Evolutionary conservation across 2,113 vertebrate species (phyloP).

Genomic region (Pimephales promelas): DNA sequence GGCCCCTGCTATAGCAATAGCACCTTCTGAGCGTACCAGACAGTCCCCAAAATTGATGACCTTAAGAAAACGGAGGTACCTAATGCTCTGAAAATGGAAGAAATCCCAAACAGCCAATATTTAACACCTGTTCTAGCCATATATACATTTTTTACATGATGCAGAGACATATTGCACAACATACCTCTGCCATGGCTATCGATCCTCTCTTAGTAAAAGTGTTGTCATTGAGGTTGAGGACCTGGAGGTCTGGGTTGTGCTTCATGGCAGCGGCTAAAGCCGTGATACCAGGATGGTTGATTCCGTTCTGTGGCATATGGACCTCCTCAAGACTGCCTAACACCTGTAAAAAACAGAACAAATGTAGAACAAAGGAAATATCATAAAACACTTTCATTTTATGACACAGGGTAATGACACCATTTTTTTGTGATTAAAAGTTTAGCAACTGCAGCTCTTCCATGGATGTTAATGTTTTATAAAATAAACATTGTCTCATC

Average conservation of each 20-base stretch:
- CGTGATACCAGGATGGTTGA: slow-evolving; percentile 89
- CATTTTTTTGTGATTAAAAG: no score
- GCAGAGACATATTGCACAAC: not conserved
- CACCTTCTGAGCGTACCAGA: slow-evolving; percentile 91
- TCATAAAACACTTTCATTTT: not conserved
- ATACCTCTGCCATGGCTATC: slow-evolving; percentile 91
- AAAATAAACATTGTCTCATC: slow-evolving; percentile 4
- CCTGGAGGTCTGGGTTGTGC: slow-evolving; percentile 83
- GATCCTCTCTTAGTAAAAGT: slow-evolving; percentile 95
- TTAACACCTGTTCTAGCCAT: not conserved
- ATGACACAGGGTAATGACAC: no score
- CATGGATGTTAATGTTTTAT: no score
- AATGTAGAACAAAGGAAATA: not conserved
- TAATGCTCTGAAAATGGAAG: slow-evolving; percentile 79
- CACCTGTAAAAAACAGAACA: slow-evolving; percentile 71
- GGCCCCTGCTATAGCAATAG: slow-evolving; percentile 85
- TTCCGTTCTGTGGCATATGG: slow-evolving; percentile 98
- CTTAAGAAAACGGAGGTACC: slow-evolving; percentile 84
- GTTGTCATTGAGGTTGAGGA: slow-evolving; percentile 97
- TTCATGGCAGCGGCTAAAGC: slow-evolving; percentile 89
- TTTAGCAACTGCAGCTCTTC: no score
- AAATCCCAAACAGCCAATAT: slow-evolving; percentile 5
- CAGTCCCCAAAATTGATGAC: slow-evolving; percentile 98
- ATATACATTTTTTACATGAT: not conserved
- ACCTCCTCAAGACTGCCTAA: slow-evolving; percentile 95